Evolutionary conservation across 2,797 vertebrate genomes (phyloP).

Genomic region (Phrynocephalus forsythii): DNA sequence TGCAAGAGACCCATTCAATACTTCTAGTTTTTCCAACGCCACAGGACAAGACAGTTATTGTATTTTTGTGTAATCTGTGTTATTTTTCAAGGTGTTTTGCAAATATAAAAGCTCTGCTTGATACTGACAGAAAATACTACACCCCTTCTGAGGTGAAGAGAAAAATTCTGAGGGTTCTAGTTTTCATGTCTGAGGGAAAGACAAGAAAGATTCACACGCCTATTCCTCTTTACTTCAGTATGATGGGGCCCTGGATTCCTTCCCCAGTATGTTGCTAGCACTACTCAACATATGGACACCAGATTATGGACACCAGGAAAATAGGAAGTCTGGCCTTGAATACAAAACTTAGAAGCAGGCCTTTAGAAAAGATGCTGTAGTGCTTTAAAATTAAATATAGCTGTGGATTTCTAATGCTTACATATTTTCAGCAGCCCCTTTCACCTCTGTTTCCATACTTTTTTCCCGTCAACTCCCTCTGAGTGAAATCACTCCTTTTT

Average conservation of each 20-base stretch:
- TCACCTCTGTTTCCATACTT: neutral
- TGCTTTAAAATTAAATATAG: conserved; percentile 11
- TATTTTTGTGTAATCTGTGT: no score
- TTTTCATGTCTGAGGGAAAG: no score
- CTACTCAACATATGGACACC: no score
- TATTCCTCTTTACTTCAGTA: neutral
- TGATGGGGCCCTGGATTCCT: neutral
- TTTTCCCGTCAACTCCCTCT: neutral
- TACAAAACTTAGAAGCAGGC: neutral
- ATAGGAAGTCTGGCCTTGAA: neutral
- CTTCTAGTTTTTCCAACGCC: no score
- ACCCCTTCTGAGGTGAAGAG: no score
- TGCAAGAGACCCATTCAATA: no score
- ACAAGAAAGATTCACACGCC: no score
- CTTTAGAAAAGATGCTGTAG: neutral
- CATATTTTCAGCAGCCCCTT: conserved; percentile 7
- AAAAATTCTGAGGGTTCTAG: no score
- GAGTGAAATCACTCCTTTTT: conserved; percentile 40
- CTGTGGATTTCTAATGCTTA: neutral
- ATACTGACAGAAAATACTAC: no score
- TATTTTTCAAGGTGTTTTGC: no score
- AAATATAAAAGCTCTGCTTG: no score
- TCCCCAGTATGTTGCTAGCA: neutral
- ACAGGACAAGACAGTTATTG: no score
- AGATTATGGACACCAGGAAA: neutral